phyloP scores from a whole-genome alignment of 2,888 invertebrate genomes.

The Acrobasis consociella region DNA sequence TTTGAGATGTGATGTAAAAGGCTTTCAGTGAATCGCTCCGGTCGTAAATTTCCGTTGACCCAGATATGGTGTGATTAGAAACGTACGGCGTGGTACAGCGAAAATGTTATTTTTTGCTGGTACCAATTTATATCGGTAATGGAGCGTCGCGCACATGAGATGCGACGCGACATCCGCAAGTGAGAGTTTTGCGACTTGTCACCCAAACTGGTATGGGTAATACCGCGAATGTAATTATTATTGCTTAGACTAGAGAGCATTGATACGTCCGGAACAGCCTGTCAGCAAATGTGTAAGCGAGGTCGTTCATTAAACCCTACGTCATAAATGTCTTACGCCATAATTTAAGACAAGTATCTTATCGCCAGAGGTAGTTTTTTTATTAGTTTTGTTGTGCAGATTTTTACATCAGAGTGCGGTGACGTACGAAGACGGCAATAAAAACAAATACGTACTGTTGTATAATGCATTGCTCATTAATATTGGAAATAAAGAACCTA shows the following conservation, averaged over 20 bases:
- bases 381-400: constrained; percentile 8
- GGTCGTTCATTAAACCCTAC: constrained; percentile 63
- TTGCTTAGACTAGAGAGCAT: constrained; percentile 57
- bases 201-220: constrained; percentile 74
- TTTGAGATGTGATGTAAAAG: constrained; percentile 74
- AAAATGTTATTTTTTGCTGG: constrained; percentile 77
- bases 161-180: constrained; percentile 74
- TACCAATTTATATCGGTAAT: constrained; percentile 75
- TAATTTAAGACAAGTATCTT: constrained; percentile 18
- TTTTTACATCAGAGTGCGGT: constrained; percentile 13
- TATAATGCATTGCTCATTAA: neutral
- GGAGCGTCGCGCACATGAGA: constrained; percentile 67
- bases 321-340: constrained; percentile 45
- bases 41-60: constrained; percentile 79
- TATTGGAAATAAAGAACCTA: neutral
- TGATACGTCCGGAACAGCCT: constrained; percentile 66
- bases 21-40: constrained; percentile 72
- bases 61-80: constrained; percentile 79
- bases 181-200: constrained; percentile 79
- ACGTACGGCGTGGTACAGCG: constrained; percentile 64
- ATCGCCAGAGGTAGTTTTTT: constrained; percentile 15
- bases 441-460: constrained; percentile 4
- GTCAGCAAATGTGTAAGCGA: constrained; percentile 67
- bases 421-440: constrained; percentile 1
- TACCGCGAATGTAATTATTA: constrained; percentile 70